Percentiles rank a stretch among this genome's conserved stretches.
phyloP scores from a whole-genome alignment of 2,888 invertebrate species.

The Julus scanicus region DNA sequence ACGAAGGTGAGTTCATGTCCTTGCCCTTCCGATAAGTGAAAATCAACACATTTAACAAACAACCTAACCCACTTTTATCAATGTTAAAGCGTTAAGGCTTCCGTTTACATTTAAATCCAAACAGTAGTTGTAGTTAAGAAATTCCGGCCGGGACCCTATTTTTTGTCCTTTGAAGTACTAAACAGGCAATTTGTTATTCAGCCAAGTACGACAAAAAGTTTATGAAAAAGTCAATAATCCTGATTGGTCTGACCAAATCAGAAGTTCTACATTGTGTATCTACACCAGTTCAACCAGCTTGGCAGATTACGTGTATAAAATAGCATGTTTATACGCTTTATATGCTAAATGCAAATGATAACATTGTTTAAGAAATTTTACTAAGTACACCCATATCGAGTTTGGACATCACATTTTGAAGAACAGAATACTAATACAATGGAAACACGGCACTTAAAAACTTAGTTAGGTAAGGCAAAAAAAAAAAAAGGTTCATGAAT shows the following conservation, averaged over 20 bases:
- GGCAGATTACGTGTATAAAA: neutral
- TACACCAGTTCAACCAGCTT: neutral
- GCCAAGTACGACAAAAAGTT: neutral
- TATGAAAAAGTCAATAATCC: neutral
- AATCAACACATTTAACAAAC: slow-evolving; percentile 3
- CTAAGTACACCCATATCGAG: no score
- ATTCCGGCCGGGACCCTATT: neutral
- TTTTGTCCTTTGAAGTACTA: neutral
- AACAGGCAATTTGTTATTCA: neutral
- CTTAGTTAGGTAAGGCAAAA: no score
- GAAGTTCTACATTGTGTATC: neutral
- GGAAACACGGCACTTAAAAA: no score
- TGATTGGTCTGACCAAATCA: neutral
- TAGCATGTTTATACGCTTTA: neutral
- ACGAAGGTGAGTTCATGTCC: slow-evolving; percentile 22
- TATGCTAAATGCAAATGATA: neutral
- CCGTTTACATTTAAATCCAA: neutral
- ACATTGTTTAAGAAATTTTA: neutral
- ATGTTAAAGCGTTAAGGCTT: neutral
- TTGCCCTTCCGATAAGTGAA: slow-evolving; percentile 17
- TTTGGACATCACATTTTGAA: no score
- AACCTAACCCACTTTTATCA: slow-evolving; percentile 9
- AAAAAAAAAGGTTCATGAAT: no score
- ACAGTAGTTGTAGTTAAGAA: neutral
- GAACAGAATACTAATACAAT: no score